Evolutionary conservation across 1,140 invertebrate species (phyloP).

Genomic region (Drosophila subpulchrella): DNA sequence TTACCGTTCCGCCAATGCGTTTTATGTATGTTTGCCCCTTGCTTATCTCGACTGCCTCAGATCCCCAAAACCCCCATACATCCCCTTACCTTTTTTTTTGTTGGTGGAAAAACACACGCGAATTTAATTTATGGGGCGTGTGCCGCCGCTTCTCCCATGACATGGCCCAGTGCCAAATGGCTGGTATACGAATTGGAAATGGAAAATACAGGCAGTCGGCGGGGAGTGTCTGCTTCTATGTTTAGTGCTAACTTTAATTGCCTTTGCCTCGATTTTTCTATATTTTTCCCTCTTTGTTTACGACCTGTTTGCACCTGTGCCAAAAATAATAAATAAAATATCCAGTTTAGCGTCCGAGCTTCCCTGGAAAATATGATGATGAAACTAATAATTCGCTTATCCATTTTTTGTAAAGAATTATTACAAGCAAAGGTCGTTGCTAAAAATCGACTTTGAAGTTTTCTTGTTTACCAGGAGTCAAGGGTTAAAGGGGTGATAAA

Average conservation of each 20-base stretch:
- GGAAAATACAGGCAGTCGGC: slow-evolving; percentile 2
- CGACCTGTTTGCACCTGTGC: slow-evolving; percentile 72
- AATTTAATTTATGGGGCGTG: slow-evolving; percentile 80
- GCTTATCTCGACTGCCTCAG: slow-evolving; percentile 10
- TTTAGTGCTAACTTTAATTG: slow-evolving; percentile 73
- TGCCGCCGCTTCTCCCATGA: slow-evolving; percentile 50
- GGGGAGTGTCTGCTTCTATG: slow-evolving; percentile 12
- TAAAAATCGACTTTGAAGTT: slow-evolving; percentile 30
- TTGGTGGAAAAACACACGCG: slow-evolving; percentile 57
- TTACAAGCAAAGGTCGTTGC: slow-evolving; percentile 17
- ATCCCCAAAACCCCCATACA: neutral
- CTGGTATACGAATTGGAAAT: slow-evolving; percentile 20
- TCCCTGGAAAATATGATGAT: slow-evolving; percentile 8
- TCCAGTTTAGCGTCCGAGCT: slow-evolving; percentile 1
- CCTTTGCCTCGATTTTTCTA: slow-evolving; percentile 56
- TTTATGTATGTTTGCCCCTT: slow-evolving; percentile 36
- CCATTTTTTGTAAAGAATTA: slow-evolving; percentile 5
- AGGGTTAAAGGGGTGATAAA: slow-evolving; percentile 11
- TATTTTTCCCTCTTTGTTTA: slow-evolving; percentile 53
- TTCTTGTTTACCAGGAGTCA: slow-evolving; percentile 12
- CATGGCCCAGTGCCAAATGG: slow-evolving; percentile 74
- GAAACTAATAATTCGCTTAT: slow-evolving; percentile 26
- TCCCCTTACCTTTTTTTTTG: neutral
- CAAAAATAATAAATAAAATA: slow-evolving; percentile 38
- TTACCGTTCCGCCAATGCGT: slow-evolving; percentile 64